These are phyloP conservation scores for Euglossa dilemma DNA, from an alignment of 1,140 invertebrate genomes.

Conservation along the genomic window DNA sequence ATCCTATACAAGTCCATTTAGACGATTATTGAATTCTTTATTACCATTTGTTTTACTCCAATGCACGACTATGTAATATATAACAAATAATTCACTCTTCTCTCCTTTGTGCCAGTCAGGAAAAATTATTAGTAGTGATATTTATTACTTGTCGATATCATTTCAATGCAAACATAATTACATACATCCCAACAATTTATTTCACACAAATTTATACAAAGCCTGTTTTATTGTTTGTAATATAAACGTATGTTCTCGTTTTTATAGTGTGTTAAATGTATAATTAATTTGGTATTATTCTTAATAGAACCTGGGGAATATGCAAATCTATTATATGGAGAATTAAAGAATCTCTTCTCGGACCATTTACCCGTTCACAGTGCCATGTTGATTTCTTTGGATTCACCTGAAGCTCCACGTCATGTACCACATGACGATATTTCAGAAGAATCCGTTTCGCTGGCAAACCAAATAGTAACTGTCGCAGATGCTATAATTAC, in stretches of 20 bases:
- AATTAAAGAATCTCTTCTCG: constrained; percentile 87
- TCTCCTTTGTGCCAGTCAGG: neutral
- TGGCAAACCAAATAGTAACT: constrained; percentile 84
- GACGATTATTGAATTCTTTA: neutral
- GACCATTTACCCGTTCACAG: constrained; percentile 89
- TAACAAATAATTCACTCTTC: constrained; percentile 23
- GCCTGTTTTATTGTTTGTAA: neutral
- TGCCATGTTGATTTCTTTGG: constrained; percentile 90
- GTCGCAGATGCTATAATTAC: constrained; percentile 87
- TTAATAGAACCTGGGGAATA: constrained; percentile 83
- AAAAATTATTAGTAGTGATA: neutral
- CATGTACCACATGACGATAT: constrained; percentile 83
- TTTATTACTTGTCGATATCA: neutral
- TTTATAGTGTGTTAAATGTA: neutral
- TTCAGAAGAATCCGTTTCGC: constrained; percentile 82
- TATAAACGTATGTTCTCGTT: neutral
- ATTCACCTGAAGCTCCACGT: constrained; percentile 82
- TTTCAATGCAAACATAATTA: neutral
- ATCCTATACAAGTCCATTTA: neutral
- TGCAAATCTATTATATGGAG: constrained; percentile 89
- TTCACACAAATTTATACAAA: neutral
- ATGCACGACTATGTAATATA: constrained; percentile 42
- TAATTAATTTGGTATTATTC: constrained; percentile 29
- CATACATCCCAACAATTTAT: neutral
- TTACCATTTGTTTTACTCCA: neutral